Base-by-base conservation (phyloP, 2,797 vertebrate genomes). In the Gobio occitaniae region DNA sequence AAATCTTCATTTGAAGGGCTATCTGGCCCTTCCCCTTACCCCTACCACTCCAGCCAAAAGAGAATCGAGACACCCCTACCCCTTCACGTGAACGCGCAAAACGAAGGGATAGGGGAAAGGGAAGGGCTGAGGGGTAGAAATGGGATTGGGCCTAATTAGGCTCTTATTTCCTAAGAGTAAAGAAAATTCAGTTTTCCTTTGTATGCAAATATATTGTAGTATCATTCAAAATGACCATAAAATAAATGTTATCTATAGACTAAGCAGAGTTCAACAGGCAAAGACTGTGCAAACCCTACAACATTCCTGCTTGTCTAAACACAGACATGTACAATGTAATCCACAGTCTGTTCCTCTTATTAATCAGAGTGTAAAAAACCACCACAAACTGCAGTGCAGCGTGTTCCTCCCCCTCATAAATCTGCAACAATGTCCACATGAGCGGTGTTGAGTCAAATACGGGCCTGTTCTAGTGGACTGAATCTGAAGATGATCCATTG, bases 341-440 rank as follows among this genome's bases (percentile, higher is more conserved):
- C 65, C 82, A 59, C 50, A 69, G 65, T 78, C 74, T 84, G 82
- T 78, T 84, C 65, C 52, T 84, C 75, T 78, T 52, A 78, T 78
- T 84, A 78, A 84, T 84, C 74, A 69, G 65, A 84, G 63, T 59
- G 48, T 70, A 65, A 44, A 78, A 83, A 84, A 69, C 1, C 81
- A 63, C 6, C 65, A 80, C 65, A 38, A 38, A 80, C 66, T 81
- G 63, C 63, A 69, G 61, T 6, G 36, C n/a, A 21, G 13, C 11
- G n/a, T 54, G 36, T 84, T 69, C 48, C 74, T 70, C 38, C 74
- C 74, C 17, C 74, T 84, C 82, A 59, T 84, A 78, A 84, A 84
- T 78, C 82, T 70, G 50, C 7, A 56, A 56, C 38, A 16, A 32
- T 77, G 36, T 84, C 50, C 65, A 69, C 63, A 66, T 9, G 32